Evolutionary conservation across 2,113 vertebrate species (phyloP), one percentile per base, ranked within the genome.

Genomic region (Mustela nigripes): DNA sequence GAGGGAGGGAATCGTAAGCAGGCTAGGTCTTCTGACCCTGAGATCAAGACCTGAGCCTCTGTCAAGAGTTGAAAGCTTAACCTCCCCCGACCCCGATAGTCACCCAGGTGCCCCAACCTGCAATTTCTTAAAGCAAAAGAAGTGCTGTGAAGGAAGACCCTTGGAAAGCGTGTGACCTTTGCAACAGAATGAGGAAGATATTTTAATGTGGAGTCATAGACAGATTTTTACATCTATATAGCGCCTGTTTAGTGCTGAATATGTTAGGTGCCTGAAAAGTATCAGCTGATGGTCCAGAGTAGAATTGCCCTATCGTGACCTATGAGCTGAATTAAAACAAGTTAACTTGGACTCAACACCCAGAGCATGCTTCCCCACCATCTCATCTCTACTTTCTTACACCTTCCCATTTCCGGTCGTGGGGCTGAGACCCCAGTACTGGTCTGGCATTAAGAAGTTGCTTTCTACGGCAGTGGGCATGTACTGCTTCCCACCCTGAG

Each of bases 301-400:
- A 22, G 28, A 87, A 58, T 26, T 15, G 1, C 11, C 16, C 0
- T 48, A 21, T 31, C 19, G 7, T 16, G 22, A 36, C 65, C 36
- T 24, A 10, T 39, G 2, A 28, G 86, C 24, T 71, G 56, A 53
- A 48, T 5, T 39, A n/a, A 94, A 67, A 24, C 56, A 24, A 62
- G 5, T 53, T 67, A n/a, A 28, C 18, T 69, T 24, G 14, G 42
- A 39, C 24, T 74, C 24, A 2, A 28, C 50, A 21, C 0, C 62
- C 21, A 12, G 4, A 56, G 22, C 7, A 0, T 1, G 15, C 19
- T 10, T 18, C 81, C n/a, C 16, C 3, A 4, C 1, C 19, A 5
- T 31, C 33, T 50, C 11, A 2, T 22, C 24, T 5, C 5, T 4
- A 1, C 22, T 12, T 48, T 65, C 5, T 89, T 31, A 26, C 3